Evolutionary conservation across 1,140 invertebrate species (phyloP).

Genomic region (Neodiprion virginianus): DNA sequence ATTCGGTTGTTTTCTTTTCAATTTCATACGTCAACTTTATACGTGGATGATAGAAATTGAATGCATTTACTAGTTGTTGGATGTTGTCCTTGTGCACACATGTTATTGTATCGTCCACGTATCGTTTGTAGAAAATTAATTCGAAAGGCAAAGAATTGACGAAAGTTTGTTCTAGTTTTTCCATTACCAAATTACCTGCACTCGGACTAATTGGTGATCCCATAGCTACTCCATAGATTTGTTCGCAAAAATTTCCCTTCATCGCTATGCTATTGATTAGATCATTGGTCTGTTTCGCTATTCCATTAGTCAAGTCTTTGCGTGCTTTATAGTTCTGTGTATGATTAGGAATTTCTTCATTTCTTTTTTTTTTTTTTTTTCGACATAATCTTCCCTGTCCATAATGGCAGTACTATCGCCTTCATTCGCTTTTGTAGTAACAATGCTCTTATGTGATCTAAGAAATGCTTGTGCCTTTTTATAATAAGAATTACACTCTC

Average conservation of each 20-base stretch:
- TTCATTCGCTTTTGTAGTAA: not conserved
- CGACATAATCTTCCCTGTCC: not conserved
- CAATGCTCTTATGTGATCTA: not conserved
- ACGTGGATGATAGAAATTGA: not conserved
- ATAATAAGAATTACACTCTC: too few species aligned
- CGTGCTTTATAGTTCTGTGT: not conserved
- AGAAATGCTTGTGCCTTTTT: not conserved
- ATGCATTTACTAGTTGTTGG: not conserved
- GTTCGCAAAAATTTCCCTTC: too few species aligned
- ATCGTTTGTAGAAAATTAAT: not conserved
- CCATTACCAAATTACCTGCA: not conserved
- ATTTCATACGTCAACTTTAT: not conserved
- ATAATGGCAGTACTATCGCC: not conserved
- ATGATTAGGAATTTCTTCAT: not conserved
- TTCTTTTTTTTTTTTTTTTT: not conserved
- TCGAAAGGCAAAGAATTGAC: not conserved
- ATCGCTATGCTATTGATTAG: too few species aligned
- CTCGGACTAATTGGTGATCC: not conserved
- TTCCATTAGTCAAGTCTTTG: not conserved
- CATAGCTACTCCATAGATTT: not conserved
- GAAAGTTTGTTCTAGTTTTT: not conserved
- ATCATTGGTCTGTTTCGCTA: too few species aligned
- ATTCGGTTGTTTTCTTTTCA: not conserved
- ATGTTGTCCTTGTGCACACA: not conserved
- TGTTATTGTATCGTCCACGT: not conserved